These are phyloP conservation scores for Heliconius ethilla DNA, from an alignment of 2,888 invertebrate species.

Conservation along the genomic window DNA sequence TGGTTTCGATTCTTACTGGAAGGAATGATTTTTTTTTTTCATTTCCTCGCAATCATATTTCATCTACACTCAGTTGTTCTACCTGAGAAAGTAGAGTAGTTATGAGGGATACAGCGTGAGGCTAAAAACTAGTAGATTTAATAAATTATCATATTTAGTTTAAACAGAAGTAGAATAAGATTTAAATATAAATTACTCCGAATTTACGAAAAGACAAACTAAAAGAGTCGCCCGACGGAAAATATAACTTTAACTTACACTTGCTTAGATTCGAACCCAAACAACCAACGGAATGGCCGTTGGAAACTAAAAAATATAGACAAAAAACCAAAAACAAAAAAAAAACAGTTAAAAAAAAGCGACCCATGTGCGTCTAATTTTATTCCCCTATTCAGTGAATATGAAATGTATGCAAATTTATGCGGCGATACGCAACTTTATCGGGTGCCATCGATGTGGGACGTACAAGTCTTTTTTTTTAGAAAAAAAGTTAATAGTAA, in stretches of 20 bases:
- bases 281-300: slow-evolving; percentile 51
- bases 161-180: too few relatives aligned
- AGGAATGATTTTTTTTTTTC: background rate
- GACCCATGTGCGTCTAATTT: slow-evolving; percentile 79
- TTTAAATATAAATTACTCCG: too few relatives aligned
- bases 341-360: slow-evolving; percentile 68
- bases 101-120: background rate
- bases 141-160: too few relatives aligned
- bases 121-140: background rate
- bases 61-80: background rate
- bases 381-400: slow-evolving; percentile 79
- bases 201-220: background rate
- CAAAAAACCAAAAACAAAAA: slow-evolving; percentile 64
- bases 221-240: background rate
- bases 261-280: background rate
- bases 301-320: slow-evolving; percentile 59
- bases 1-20: background rate
- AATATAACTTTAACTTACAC: background rate
- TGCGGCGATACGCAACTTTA: slow-evolving; percentile 64
- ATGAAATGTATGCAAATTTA: slow-evolving; percentile 82
- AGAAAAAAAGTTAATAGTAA: slow-evolving; percentile 35
- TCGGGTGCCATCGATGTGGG: slow-evolving; percentile 56
- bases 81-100: background rate
- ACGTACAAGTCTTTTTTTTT: slow-evolving; percentile 48
- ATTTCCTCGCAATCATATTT: background rate